Base-by-base conservation (phyloP, 2,888 invertebrate genomes). In the Autographa pulchrina region DNA sequence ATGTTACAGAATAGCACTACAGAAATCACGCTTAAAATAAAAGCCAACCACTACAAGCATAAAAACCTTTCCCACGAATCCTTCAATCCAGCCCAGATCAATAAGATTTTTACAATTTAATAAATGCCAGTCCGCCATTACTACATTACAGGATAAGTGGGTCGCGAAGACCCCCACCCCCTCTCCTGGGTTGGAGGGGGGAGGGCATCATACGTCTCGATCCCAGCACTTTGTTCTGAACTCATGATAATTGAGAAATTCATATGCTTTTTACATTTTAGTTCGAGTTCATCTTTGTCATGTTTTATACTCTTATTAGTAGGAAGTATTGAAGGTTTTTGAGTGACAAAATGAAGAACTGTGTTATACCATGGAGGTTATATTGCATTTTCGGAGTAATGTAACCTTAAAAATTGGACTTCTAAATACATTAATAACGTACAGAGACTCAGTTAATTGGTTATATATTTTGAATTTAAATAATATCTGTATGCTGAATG, bases 121-220 rank as follows among this genome's bases (percentile, higher is more conserved):
- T 85, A 86, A 84, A 87, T 83, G 80, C 69, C 72, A 72, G 80
- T 84, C 82, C 88, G 75, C 85, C 88, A 88, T 90, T 88, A 87
- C 88, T 90, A 88, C 88, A 91, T 89, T 87, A 85, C 87, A 79
- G 73, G 83, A 89, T 88, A 92, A 92, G 89, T 93, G 88, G 93
- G 93, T 91, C 92, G 85, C 84, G 80, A 66, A 52, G 70, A 72
- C 74, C 80, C 85, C 85, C 73, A 78, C 69, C 80, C 69, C 80
- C 82, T 61, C 58, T 65, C 71, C 18, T 58, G 72, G 68, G 70
- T 76, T 60, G 72, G 77, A 64, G 63, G 76, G 74, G 79, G 84
- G 74, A 78, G 84, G 85, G 70, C 80, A 84, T 86, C 87, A 89
- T 87, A 90, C 90, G 88, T 92, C 92, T 89, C 92, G 90, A 91